Percentiles rank a stretch among this genome's conserved stretches.
Conservation (phyloP, 2,797 vertebrate genomes). For the Phalloptychus januarius region DNA sequence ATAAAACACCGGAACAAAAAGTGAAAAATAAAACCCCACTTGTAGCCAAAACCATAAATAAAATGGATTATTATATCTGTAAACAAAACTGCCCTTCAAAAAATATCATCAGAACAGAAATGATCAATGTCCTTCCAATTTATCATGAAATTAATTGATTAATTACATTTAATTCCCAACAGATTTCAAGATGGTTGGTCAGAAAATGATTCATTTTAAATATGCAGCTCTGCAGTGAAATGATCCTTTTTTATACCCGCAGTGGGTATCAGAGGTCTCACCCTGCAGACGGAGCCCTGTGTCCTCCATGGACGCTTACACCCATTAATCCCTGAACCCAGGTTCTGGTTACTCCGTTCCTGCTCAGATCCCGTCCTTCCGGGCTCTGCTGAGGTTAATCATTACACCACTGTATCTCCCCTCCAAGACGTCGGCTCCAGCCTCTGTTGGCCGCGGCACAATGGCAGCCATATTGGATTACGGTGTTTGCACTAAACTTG, state of each 20-base stretch:
- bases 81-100: no score
- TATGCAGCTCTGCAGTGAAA: conserved; percentile 2
- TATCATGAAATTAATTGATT: no score
- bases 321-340: conserved; percentile 29
- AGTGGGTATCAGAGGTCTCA: conserved; percentile 12
- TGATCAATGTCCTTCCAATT: no score
- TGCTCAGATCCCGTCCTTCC: conserved; percentile 23
- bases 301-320: conserved; percentile 20
- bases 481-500: conserved; percentile 78
- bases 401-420: conserved; percentile 51
- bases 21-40: no score
- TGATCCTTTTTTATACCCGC: conserved; percentile 14
- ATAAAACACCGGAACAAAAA: not conserved
- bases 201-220: not conserved
- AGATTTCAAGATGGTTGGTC: conserved; percentile 13
- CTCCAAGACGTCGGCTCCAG: conserved; percentile 30
- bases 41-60: no score
- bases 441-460: conserved; percentile 53
- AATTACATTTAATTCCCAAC: not conserved
- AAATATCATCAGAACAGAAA: no score
- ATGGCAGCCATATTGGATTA: conserved; percentile 80
- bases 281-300: not conserved
- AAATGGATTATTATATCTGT: no score
- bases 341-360: conserved; percentile 12
- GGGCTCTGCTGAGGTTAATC: conserved; percentile 56